phyloP scores from a whole-genome alignment of 2,888 invertebrate genomes.

The Gryllus longicercus region DNA sequence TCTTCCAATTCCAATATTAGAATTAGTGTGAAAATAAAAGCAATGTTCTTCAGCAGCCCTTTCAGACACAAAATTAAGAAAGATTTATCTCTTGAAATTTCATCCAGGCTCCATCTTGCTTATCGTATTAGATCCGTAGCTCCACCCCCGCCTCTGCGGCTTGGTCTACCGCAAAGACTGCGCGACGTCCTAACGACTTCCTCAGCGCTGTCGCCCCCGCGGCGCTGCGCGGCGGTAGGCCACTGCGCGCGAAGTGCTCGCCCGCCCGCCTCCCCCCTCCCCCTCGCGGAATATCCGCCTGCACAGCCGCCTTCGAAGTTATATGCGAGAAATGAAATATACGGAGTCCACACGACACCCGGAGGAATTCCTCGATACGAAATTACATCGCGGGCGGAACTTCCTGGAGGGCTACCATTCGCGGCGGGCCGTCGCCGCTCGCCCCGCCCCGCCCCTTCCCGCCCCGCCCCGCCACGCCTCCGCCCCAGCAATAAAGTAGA shows the following conservation, averaged over 20 bases:
- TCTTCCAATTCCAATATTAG: too few relatives aligned
- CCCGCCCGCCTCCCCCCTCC: background rate
- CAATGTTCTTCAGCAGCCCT: too few relatives aligned
- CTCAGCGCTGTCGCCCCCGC: background rate
- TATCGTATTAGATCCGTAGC: too few relatives aligned
- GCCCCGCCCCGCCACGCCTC: background rate
- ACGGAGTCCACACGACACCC: slow-evolving; percentile 17
- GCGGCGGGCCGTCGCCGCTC: background rate
- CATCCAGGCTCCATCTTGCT: too few relatives aligned
- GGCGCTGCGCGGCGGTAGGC: background rate
- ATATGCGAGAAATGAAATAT: slow-evolving; percentile 17
- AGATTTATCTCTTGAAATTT: too few relatives aligned
- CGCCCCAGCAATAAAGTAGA: background rate
- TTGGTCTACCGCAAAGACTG: too few relatives aligned
- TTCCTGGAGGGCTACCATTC: background rate
- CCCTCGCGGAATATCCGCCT: background rate
- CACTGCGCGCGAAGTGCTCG: background rate
- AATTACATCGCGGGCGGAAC: background rate
- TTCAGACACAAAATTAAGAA: too few relatives aligned
- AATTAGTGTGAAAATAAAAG: too few relatives aligned
- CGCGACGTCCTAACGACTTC: too few relatives aligned
- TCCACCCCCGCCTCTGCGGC: too few relatives aligned
- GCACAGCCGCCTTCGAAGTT: background rate
- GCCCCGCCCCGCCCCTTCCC: background rate
- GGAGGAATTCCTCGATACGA: slow-evolving; percentile 17